Percentiles rank a stretch among this genome's conserved stretches.
Evolutionary conservation across 2,888 invertebrate species (phyloP).

Genomic region (Sinelater perroti): DNA sequence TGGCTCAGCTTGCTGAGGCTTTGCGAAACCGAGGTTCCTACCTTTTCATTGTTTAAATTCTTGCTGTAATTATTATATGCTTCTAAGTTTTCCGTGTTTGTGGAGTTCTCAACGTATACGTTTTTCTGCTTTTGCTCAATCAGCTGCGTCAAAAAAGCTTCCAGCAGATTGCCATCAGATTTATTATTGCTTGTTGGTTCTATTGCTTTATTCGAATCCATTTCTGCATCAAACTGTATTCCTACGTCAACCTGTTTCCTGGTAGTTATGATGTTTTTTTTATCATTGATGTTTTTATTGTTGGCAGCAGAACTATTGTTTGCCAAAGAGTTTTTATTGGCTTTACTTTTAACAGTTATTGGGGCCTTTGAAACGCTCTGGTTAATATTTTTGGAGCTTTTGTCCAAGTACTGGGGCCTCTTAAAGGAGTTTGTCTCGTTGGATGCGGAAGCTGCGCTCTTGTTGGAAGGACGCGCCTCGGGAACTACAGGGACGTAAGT

Average conservation of each 20-base stretch:
- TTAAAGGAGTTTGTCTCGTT: conserved; percentile 13
- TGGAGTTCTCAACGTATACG: conserved; percentile 49
- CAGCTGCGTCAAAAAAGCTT: conserved; percentile 48
- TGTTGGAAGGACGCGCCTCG: conserved; percentile 8
- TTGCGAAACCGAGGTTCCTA: background rate
- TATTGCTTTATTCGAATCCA: conserved; percentile 26
- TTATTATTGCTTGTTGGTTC: conserved; percentile 4
- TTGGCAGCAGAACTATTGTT: too few relatives aligned
- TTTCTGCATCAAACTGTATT: conserved; percentile 34
- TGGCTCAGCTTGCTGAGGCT: conserved; percentile 1
- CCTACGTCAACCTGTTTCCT: conserved; percentile 27
- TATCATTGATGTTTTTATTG: background rate
- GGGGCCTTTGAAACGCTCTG: background rate
- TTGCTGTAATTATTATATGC: conserved; percentile 10
- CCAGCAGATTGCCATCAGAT: conserved; percentile 38
- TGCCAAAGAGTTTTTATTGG: background rate
- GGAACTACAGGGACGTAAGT: conserved; percentile 39
- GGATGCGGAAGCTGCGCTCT: background rate
- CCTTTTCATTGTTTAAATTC: conserved; percentile 19
- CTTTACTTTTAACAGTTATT: background rate
- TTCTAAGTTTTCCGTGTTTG: conserved; percentile 48
- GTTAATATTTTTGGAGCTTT: background rate
- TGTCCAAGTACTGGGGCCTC: conserved; percentile 9
- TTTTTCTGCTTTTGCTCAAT: conserved; percentile 44
- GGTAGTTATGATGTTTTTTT: background rate